phyloP scores from a whole-genome alignment of 1,140 invertebrate genomes.

The Ctenoplectra terminalis region DNA sequence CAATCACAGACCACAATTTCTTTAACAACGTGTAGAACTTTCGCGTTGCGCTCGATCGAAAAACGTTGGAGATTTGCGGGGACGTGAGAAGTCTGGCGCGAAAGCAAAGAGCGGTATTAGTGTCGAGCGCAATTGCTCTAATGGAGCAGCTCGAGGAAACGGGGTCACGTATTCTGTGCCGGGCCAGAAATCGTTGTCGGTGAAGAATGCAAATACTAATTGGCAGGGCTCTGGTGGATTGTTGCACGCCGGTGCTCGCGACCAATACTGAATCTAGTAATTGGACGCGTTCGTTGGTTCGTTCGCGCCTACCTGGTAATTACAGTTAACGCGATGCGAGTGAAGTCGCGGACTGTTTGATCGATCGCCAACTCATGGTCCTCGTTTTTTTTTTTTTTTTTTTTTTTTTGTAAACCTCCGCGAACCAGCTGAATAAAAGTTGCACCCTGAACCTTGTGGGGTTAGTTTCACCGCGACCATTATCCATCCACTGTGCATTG shows the following conservation, averaged over 20 bases:
- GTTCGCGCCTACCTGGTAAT: slow-evolving; percentile 72
- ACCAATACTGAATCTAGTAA: slow-evolving; percentile 65
- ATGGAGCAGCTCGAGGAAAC: slow-evolving; percentile 20
- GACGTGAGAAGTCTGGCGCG: neutral
- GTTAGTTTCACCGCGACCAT: no score
- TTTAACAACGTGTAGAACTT: neutral
- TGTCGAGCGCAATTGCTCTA: slow-evolving; percentile 28
- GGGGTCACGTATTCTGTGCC: slow-evolving; percentile 22
- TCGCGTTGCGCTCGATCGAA: neutral
- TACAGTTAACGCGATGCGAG: slow-evolving; percentile 72
- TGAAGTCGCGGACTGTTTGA: slow-evolving; percentile 43
- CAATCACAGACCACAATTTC: slow-evolving; percentile 19
- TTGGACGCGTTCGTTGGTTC: slow-evolving; percentile 67
- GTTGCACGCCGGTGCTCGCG: slow-evolving; percentile 44
- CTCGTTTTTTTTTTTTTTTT: slow-evolving; percentile 7
- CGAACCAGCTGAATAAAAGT: no score
- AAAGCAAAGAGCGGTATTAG: slow-evolving; percentile 27
- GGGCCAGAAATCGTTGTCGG: slow-evolving; percentile 10
- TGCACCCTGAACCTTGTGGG: no score
- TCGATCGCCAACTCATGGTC: slow-evolving; percentile 14
- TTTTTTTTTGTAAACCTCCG: no score
- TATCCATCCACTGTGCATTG: no score
- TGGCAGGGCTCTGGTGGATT: slow-evolving; percentile 38
- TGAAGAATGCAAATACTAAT: slow-evolving; percentile 73
- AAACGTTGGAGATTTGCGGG: neutral